phyloP scores from a whole-genome alignment of 1,140 invertebrate genomes.

The Zaprionus ghesquierei region DNA sequence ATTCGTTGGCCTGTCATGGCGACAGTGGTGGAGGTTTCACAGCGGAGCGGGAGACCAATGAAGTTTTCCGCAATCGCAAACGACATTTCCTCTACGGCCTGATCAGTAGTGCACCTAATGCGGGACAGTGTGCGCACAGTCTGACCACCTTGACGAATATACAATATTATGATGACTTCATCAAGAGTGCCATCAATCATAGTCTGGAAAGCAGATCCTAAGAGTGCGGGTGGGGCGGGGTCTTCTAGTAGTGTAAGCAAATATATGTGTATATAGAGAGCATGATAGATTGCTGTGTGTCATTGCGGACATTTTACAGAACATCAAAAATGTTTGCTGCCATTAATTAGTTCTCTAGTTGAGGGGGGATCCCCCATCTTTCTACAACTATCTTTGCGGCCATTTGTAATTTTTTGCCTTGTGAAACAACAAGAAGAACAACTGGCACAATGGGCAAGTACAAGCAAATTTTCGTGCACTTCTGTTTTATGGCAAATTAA shows the following conservation, averaged over 20 bases:
- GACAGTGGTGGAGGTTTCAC: conserved; percentile 69
- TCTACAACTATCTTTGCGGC: conserved; percentile 33
- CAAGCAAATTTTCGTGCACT: conserved; percentile 81
- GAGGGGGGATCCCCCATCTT: no score
- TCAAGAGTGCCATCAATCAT: conserved; percentile 21
- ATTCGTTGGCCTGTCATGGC: conserved; percentile 58
- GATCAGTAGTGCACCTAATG: conserved; percentile 69
- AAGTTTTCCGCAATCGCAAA: neutral
- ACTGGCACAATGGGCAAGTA: conserved; percentile 18
- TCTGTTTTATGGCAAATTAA: conserved; percentile 82
- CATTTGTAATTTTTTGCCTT: conserved; percentile 74
- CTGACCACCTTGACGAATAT: conserved; percentile 64
- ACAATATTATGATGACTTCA: conserved; percentile 51
- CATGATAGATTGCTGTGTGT: conserved; percentile 45
- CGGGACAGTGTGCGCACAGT: conserved; percentile 60
- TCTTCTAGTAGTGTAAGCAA: neutral
- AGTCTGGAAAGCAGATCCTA: conserved; percentile 38
- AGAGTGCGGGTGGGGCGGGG: neutral
- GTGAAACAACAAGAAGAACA: conserved; percentile 30
- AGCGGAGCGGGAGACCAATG: neutral
- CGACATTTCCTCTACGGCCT: conserved; percentile 55
- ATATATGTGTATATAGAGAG: neutral
- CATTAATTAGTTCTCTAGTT: conserved; percentile 62
- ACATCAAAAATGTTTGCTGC: conserved; percentile 63
- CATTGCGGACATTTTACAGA: conserved; percentile 72